Conservation (phyloP, 2,888 invertebrate genomes). For the Apocheima hispidaria region DNA sequence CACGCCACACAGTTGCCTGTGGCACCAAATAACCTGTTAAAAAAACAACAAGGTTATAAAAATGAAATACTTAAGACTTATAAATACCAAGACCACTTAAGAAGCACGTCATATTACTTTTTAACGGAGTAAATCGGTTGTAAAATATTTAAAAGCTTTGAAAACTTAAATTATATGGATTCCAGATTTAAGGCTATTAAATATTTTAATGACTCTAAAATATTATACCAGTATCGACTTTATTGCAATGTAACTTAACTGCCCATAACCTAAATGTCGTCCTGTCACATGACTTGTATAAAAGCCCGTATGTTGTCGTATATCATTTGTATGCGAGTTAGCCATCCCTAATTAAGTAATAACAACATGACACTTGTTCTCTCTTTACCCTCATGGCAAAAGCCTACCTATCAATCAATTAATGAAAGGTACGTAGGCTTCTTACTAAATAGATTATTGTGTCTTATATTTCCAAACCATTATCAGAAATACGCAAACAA, state of each 20-base stretch:
- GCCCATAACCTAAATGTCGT: conserved; percentile 11
- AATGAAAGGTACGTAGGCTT: conserved; percentile 7
- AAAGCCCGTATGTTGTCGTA: conserved; percentile 9
- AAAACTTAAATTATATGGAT: conserved; percentile 24
- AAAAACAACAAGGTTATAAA: conserved; percentile 61
- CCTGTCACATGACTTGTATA: conserved; percentile 2
- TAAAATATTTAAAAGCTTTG: conserved; percentile 39
- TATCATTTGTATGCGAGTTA: conserved; percentile 7
- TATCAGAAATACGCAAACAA: neutral
- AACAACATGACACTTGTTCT: conserved; percentile 15
- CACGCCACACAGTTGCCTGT: conserved; percentile 97
- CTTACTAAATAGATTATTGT: conserved; percentile 1
- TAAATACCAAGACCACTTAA: conserved; percentile 62
- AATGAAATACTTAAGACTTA: conserved; percentile 61
- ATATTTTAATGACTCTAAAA: conserved; percentile 15
- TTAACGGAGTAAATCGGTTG: conserved; percentile 49
- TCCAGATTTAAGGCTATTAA: conserved; percentile 22
- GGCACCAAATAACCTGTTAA: conserved; percentile 93
- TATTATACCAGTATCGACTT: conserved; percentile 10
- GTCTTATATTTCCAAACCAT: neutral
- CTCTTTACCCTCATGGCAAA: conserved; percentile 14
- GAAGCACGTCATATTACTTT: conserved; percentile 57
- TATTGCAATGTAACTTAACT: conserved; percentile 4
- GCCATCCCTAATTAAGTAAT: conserved; percentile 20
- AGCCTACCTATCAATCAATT: conserved; percentile 21